Percentiles rank a stretch among this genome's conserved stretches.
Conservation (phyloP, 2,888 invertebrate species). For the Noctua janthina region DNA sequence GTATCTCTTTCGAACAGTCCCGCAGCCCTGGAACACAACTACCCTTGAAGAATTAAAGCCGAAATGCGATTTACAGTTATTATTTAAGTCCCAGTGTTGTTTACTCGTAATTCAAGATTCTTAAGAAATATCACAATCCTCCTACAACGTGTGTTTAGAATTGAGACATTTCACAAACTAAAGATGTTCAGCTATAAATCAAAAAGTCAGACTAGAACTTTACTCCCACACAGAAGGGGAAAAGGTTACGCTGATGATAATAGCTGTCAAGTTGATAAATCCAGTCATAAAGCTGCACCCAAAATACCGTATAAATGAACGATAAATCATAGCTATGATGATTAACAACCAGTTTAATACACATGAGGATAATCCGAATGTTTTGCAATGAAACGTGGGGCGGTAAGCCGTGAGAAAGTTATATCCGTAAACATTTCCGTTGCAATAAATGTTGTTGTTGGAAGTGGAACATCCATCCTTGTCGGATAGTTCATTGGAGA, state of each 20-base stretch:
- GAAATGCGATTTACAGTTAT: background rate
- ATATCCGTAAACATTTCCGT: slow-evolving; percentile 27
- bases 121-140: background rate
- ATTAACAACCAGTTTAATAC: slow-evolving; percentile 11
- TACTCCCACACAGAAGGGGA: background rate
- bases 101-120: background rate
- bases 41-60: background rate
- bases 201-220: background rate
- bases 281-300: slow-evolving; percentile 22
- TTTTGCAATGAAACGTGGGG: slow-evolving; percentile 2
- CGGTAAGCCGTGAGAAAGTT: slow-evolving; percentile 2
- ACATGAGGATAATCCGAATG: slow-evolving; percentile 9
- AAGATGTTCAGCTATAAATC: background rate
- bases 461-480: background rate
- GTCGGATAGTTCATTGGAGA: background rate
- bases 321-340: slow-evolving; percentile 1
- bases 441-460: background rate
- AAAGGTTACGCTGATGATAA: background rate
- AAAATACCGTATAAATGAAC: slow-evolving; percentile 6
- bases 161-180: background rate
- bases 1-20: too few relatives aligned
- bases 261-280: slow-evolving; percentile 12
- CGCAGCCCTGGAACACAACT: too few relatives aligned
- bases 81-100: background rate
- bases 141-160: background rate